Base-by-base conservation (phyloP, 2,888 invertebrate species). In the Ctena decussata region DNA sequence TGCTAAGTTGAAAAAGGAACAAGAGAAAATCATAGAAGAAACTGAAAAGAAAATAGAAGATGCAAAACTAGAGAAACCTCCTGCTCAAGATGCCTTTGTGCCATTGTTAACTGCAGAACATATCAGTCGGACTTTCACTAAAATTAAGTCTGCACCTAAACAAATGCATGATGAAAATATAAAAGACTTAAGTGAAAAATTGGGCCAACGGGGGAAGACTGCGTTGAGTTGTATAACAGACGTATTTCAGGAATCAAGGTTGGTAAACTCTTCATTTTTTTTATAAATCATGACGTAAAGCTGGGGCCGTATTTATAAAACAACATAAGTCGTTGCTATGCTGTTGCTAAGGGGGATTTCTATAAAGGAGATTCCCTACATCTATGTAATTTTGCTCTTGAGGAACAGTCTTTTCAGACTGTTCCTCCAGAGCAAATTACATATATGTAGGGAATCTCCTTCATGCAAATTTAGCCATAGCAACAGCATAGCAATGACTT, bases 181-280 rank as follows among this genome's bases (percentile, higher is more conserved):
- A 18, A 65, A 35, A 65, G 11, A 35, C 21, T 35, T 65, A 21
- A 24, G 21, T 2, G 65, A 65, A 35, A 11, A 35, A 32, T 35
- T 65, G 35, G 65, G 24, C 15, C 65, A 6, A 35, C 32, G 65
- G 5, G 65, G 65, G 24, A 65, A 65, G 65, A 65, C 53, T 5
- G 53, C 65, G 5, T 2, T 65, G 11, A 65, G 65, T 24, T 65
- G 65, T 35, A 65, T 65, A 12, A 35, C 35, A 65, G 65, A 65
- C 5, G 65, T 65, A 5, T 65, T 65, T 21, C 65, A 65, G 35
- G 65, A 65, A 65, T 65, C 65, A 65, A 65, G 65, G 65, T 65
- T 35, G 8, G 65, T 65, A 18, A 15, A 41, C 6, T 11, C 6
- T 41, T 41, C 6, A 41, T 41, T 41, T 41, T 11, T 15, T 41